Evolutionary conservation across 2,113 vertebrate genomes (phyloP), one percentile per base, ranked within the genome.

Genomic region (Erinaceus europaeus): DNA sequence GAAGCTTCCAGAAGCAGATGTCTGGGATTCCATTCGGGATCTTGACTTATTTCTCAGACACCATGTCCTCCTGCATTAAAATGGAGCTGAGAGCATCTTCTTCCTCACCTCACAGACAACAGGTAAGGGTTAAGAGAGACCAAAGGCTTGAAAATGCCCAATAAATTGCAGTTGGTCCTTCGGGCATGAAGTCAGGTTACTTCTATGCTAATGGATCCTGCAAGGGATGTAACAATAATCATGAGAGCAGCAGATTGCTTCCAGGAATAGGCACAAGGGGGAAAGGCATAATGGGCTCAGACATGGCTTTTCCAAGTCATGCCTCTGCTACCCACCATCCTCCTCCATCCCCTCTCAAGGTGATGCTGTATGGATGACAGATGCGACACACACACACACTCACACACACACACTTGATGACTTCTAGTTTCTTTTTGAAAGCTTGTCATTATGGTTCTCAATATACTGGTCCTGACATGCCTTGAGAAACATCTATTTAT

Each of bases 391-490:
- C 74, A 81, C n/a, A 74, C n/a, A 62, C 74, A 76, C 13, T 34
- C n/a, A n/a, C n/a, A n/a, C n/a, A n/a, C n/a, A n/a, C n/a, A n/a
- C n/a, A 34, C 62, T 77, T 36, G 21, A 3, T 61, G 34, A 7
- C 29, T 29, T 77, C n/a, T 42, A 15, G 27, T 74, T 86, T 88
- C 74, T 75, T 80, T 77, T 62, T 61, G 59, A 94, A 89, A 81
- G 52, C 25, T 81, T 76, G 11, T 72, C 64, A 81, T 55, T 76
- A 84, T 74, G 36, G n/a, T 48, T 57, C 81, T 86, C 17, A 3
- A 84, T 92, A 77, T 65, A 50, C 64, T 73, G 29, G 36, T 81
- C 40, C 69, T 89, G 27, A 11, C 17, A 32, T 69, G 34, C 40
- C 38, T 40, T 21, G 42, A 84, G 23, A 94, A 91, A 53, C 36